A percentile compares a stretch with the other conserved stretches of the same genome.
phyloP scores from a whole-genome alignment of 2,113 vertebrate species.

The Felis catus region DNA sequence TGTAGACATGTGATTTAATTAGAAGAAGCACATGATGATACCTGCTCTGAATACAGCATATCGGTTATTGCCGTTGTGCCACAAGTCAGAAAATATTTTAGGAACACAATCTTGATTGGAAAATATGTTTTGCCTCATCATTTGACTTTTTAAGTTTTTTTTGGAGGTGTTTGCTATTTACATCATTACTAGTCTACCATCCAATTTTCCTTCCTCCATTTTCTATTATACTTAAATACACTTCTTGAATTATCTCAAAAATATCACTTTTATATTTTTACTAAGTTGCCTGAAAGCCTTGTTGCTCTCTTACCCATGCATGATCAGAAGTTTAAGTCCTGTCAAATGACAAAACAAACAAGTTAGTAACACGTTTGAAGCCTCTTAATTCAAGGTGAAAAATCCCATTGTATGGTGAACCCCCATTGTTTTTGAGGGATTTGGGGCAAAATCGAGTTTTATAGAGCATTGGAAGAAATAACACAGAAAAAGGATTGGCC shows the following conservation, averaged over 20 bases:
- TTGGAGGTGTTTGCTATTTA: background rate
- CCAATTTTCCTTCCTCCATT: background rate
- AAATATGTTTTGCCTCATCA: background rate
- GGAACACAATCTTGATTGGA: background rate
- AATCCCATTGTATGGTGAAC: background rate
- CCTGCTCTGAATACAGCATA: background rate
- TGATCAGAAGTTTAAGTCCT: background rate
- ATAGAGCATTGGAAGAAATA: background rate
- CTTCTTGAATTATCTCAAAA: background rate
- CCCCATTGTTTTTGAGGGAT: background rate
- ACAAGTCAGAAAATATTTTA: conserved; percentile 1
- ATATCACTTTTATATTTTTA: conserved; percentile 1
- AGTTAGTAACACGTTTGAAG: background rate
- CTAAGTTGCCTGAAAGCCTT: conserved; percentile 3
- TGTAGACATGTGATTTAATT: background rate
- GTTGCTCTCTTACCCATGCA: background rate
- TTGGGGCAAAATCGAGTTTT: background rate
- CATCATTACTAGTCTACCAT: background rate
- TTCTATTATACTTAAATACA: background rate
- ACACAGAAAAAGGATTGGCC: background rate
- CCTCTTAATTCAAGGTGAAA: background rate
- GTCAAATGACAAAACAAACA: conserved; percentile 2
- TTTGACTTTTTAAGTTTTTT: background rate
- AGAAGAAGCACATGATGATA: conserved; percentile 12
- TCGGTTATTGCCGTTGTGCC: background rate